Evolutionary conservation across 2,888 invertebrate species (phyloP).

Genomic region (Gymnoscelis rufifasciata): DNA sequence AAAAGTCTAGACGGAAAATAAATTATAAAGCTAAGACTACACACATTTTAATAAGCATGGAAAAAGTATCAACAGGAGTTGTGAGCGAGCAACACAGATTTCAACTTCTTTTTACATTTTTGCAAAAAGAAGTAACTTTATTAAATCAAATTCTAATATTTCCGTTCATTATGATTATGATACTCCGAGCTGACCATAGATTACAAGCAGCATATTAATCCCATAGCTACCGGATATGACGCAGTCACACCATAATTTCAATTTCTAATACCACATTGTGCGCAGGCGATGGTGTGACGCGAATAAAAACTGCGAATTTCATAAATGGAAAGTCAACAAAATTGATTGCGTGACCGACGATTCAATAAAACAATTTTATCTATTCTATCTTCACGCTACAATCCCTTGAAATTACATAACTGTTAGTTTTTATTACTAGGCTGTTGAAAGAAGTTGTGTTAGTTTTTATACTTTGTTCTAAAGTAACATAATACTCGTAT

Average conservation of each 20-base stretch:
- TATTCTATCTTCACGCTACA: constrained; percentile 12
- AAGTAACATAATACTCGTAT: no score
- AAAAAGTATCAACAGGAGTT: no score
- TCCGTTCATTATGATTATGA: no score
- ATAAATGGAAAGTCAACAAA: constrained; percentile 28
- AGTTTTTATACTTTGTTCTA: neutral
- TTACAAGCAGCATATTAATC: constrained; percentile 17
- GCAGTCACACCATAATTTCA: constrained; percentile 40
- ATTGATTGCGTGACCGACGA: constrained; percentile 16
- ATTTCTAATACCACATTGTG: constrained; percentile 48
- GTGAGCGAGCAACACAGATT: no score
- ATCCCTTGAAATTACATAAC: constrained; percentile 4
- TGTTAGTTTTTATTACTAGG: neutral
- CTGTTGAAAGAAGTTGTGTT: neutral
- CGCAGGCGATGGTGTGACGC: constrained; percentile 35
- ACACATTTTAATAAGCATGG: no score
- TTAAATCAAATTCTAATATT: no score
- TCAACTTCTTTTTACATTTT: no score
- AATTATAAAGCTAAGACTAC: no score
- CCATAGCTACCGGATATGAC: constrained; percentile 46
- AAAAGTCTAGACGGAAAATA: neutral
- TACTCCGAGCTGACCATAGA: no score
- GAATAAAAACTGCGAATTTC: constrained; percentile 26
- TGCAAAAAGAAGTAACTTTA: no score
- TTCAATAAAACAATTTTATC: constrained; percentile 15